Evolutionary conservation across 2,888 invertebrate genomes (phyloP), one percentile per base, ranked within the genome.

Genomic region (Hanleya hanleyi): DNA sequence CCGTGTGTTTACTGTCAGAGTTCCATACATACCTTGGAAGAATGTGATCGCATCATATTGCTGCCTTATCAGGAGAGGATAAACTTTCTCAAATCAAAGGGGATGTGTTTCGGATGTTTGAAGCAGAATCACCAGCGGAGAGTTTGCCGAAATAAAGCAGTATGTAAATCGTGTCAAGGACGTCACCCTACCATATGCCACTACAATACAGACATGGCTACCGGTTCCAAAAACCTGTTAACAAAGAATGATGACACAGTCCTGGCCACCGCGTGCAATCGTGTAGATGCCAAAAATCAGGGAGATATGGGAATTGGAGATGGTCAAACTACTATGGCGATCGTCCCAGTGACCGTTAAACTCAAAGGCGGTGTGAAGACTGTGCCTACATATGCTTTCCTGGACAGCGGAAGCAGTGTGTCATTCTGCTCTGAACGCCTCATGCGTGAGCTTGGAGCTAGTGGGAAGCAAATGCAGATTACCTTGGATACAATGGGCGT

Each of bases 361-460:
- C 15, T 61, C 47, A 38, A 38, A 26, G 38, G 32, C 18, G 26
- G 68, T 32, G 29, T 15, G 18, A 33, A 26, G 35, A 18, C 33
- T n/a, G 22, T 51, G 6, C n/a, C 36, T 15, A 68, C 68, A 0
- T 72, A 72, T 57, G 72, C 72, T n/a, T 72, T 72, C 36, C 47
- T 68, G 32, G 72, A 72, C 41, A 37, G 62, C 12, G 68, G 72
- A 2, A 61, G 61, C 41, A 72, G 29, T 32, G 62, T 69, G 22
- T 51, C 33, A 29, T 68, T 72, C 64, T 72, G 68, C 26, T 61
- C 72, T 18, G 61, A 51, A 18, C 22, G 32, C 6, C 33, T 72
- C 5, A 38, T 41, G 38, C 26, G 35, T 18, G 15, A 18, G 7
- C 32, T 68, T 33, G 22, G 51, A 18, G 35, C n/a, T 15, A 32